phyloP scores from a whole-genome alignment of 2,113 vertebrate species.

The Heterotis niloticus region DNA sequence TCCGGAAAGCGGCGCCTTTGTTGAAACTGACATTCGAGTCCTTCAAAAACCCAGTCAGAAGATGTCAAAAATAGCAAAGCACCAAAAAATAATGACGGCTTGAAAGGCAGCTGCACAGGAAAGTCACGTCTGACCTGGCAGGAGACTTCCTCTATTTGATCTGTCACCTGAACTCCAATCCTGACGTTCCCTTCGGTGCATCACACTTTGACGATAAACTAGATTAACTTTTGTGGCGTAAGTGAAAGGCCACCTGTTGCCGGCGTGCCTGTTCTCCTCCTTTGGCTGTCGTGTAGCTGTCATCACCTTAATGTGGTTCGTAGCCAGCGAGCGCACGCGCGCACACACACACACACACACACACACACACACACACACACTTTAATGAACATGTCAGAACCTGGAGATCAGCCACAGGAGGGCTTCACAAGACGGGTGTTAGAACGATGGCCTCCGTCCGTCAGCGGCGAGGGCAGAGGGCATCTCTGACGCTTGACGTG shows the following conservation, averaged over 20 bases:
- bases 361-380: slow-evolving; percentile 36
- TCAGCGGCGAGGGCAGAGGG: slow-evolving; percentile 69
- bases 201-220: slow-evolving; percentile 79
- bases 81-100: slow-evolving; percentile 57
- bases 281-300: slow-evolving; percentile 80
- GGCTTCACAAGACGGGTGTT: slow-evolving; percentile 74
- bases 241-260: slow-evolving; percentile 81
- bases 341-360: not conserved
- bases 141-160: slow-evolving; percentile 68
- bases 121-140: slow-evolving; percentile 61
- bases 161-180: slow-evolving; percentile 68
- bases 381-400: slow-evolving; percentile 83
- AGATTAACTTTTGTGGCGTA: slow-evolving; percentile 77
- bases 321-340: slow-evolving; percentile 54
- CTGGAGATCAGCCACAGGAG: slow-evolving; percentile 81
- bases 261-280: slow-evolving; percentile 73
- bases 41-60: slow-evolving; percentile 12
- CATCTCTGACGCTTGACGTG: slow-evolving; percentile 80
- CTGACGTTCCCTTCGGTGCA: slow-evolving; percentile 71
- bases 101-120: slow-evolving; percentile 54
- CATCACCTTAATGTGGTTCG: slow-evolving; percentile 76
- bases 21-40: not conserved
- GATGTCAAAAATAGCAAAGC: slow-evolving; percentile 44
- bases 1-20: not conserved
- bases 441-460: slow-evolving; percentile 66